Evolutionary conservation across 2,888 invertebrate genomes (phyloP), one percentile per base, ranked within the genome.

Genomic region (Patella depressa): DNA sequence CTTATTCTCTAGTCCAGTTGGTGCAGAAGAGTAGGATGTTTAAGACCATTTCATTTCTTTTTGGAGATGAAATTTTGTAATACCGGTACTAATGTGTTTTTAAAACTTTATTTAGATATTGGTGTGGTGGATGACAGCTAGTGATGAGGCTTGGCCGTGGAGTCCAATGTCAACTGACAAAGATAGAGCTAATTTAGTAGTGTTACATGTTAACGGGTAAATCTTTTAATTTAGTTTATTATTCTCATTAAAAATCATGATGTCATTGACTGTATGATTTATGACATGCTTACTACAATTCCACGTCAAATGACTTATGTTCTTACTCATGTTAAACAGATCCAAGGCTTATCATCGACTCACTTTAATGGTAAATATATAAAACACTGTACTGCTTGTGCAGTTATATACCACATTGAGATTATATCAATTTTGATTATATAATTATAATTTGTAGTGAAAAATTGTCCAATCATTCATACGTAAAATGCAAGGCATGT

Each of bases 141-240:
- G 95, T 83, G 95, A 96, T 81, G 97, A 97, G 90, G 96, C 97
- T 0, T 97, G 96, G 87, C 97, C 98, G 0, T 98, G 98, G 98
- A 95, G 96, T 88, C 98, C 98, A 17, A 93, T 96, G 72, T 93
- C 95, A 55, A 94, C 94, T 88, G 95, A 96, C 85, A 95, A 96
- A 89, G 97, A 98, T 91, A 94, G 96, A 84, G 96, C 97, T 11
- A 98, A 98, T 92, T 93, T 97, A 79, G 96, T 97, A 89, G 93
- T 98, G 0, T 96, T 97, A 88, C 93, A 94, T 82, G 93, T 96
- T 59, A 94, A 93, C 88, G 94, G 95, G 96, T 95, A 89, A 88
- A 90, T 73, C 55, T 45, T 53, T 24, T 34, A 7, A 11, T 45
- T 17, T 24, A 71, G 14, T 72, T 17, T 59, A 15, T 54, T 15